phyloP scores from a whole-genome alignment of 2,888 invertebrate species.

The Chesias legatella region DNA sequence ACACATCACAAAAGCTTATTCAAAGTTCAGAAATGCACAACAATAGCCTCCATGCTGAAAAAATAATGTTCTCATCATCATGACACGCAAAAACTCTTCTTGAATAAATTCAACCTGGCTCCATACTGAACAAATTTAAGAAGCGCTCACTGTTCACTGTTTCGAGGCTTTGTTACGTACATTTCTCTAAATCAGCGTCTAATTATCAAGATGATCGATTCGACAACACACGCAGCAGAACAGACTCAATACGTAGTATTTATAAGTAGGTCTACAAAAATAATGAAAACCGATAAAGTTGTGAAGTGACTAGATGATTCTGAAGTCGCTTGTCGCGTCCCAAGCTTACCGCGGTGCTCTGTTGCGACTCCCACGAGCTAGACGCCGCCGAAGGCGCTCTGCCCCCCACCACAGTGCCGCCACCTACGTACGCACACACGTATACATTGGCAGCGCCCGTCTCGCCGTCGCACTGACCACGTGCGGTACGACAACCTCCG shows the following conservation, averaged over 20 bases:
- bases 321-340: conserved; percentile 57
- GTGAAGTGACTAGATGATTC: conserved; percentile 65
- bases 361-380: conserved; percentile 68
- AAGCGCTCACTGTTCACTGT: conserved; percentile 11
- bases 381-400: conserved; percentile 60
- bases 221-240: conserved; percentile 78
- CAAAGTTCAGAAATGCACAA: conserved; percentile 69
- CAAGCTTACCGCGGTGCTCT: conserved; percentile 73
- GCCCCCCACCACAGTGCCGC: conserved; percentile 69
- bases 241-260: conserved; percentile 73
- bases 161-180: conserved; percentile 49
- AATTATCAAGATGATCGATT: conserved; percentile 66
- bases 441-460: conserved; percentile 48
- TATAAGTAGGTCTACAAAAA: conserved; percentile 70
- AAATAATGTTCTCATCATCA: not conserved
- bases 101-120: conserved; percentile 5
- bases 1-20: conserved; percentile 78
- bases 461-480: conserved; percentile 10
- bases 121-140: conserved; percentile 12
- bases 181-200: conserved; percentile 70
- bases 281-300: conserved; percentile 71
- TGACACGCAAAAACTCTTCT: not conserved
- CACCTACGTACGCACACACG: conserved; percentile 76
- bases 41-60: conserved; percentile 22
- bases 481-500: conserved; percentile 14